Base-by-base conservation (phyloP, 2,113 vertebrate species). In the Herpetotheres cachinnans region DNA sequence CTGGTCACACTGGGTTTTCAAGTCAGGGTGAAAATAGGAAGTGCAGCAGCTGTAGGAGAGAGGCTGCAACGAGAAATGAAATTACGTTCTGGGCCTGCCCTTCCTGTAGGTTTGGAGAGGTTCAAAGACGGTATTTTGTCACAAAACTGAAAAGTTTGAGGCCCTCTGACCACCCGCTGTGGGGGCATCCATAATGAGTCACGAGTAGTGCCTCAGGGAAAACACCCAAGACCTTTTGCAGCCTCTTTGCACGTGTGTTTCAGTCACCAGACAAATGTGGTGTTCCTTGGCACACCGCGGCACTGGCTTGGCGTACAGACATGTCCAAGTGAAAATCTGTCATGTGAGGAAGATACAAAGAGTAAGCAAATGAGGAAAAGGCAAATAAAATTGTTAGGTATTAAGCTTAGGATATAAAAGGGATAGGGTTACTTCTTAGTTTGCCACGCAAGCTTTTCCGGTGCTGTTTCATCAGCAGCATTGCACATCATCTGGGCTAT, bases 291-390 rank as follows among this genome's bases (percentile, higher is more conserved):
- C 38, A n/a, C 2, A 7, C 26, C 16, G 11, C 5, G 10, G 25
- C 0, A 2, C 16, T 46, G 58, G 14, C 58, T 36, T 42, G 54
- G 20, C 2, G 0, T 27, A n/a, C 3, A 2, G 13, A 52, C 1
- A 0, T 40, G 40, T 61, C 42, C 56, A 34, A 26, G 42, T 25
- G 4, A 46, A 78, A 71, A 32, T 56, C 15, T 67, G 21, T 66
- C 1, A 1, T 44, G 27, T 36, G 65, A 49, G 22, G 36, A 85
- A 67, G 26, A 38, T 72, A 47, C 10, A 54, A 87, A 38, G 25
- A 67, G 22, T 52, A 72, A 72, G 26, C 47, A 72, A 82, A 67
- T 46, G 29, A 77, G 32, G 19, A 55, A 66, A 70, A 92, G 40
- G 46, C 21, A 74, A 86, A 83, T 74, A 6, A 59, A 59, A 47